phyloP scores from a whole-genome alignment of 2,113 vertebrate species.

The Potamarius usumacintae region DNA sequence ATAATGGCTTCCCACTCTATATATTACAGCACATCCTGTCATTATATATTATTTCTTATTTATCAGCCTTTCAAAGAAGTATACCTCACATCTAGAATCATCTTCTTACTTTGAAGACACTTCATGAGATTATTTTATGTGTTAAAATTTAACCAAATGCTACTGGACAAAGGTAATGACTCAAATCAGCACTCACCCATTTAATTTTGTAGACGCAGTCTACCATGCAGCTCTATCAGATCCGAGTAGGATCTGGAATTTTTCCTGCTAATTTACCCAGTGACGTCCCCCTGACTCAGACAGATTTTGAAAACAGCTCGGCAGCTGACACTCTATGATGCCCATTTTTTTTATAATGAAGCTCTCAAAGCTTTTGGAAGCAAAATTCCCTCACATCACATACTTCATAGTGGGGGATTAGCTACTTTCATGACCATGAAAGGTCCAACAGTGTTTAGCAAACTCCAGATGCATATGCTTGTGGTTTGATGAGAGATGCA shows the following conservation, averaged over 20 bases:
- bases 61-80: background rate
- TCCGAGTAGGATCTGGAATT: background rate
- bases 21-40: background rate
- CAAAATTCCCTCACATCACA: background rate
- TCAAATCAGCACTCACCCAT: background rate
- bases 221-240: background rate
- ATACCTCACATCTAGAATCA: background rate
- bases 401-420: background rate
- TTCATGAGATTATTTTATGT: background rate
- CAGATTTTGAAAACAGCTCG: background rate
- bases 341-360: background rate
- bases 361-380: background rate
- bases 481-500: conserved; percentile 1
- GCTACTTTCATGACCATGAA: background rate
- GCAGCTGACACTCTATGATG: background rate
- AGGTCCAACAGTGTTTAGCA: background rate
- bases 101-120: background rate
- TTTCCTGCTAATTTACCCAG: background rate
- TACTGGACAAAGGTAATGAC: background rate
- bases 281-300: background rate
- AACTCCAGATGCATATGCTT: conserved; percentile 3
- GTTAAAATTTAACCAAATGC: background rate
- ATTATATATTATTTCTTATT: background rate
- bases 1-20: background rate
- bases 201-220: background rate